Conservation (phyloP, 1,140 invertebrate genomes). For the Drosophila burlai region DNA sequence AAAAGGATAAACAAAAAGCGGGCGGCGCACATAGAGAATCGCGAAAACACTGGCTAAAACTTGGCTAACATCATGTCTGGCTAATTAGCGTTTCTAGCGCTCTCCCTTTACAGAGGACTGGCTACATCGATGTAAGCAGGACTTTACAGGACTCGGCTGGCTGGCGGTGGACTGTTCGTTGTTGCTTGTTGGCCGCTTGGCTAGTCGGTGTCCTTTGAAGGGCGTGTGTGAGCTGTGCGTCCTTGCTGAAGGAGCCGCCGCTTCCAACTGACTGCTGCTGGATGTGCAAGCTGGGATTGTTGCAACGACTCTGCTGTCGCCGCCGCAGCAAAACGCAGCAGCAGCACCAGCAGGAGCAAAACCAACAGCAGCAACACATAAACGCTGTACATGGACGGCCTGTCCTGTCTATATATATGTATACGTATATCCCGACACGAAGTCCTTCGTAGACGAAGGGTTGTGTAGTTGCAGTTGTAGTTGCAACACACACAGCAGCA, state of each 20-base stretch:
- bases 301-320: conserved; percentile 55
- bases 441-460: conserved; percentile 68
- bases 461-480: conserved; percentile 72
- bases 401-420: conserved; percentile 39
- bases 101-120: conserved; percentile 38
- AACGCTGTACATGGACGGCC: conserved; percentile 40
- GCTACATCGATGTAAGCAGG: conserved; percentile 64
- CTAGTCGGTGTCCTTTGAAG: conserved; percentile 35
- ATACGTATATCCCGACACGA: conserved; percentile 60
- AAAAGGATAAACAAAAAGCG: conserved; percentile 23
- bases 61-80: conserved; percentile 49
- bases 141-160: conserved; percentile 64
- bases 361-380: conserved; percentile 63
- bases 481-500: conserved; percentile 60
- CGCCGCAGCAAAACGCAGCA: conserved; percentile 57
- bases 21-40: conserved; percentile 25
- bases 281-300: conserved; percentile 78
- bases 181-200: conserved; percentile 15
- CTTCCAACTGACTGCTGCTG: conserved; percentile 77
- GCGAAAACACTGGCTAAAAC: conserved; percentile 33
- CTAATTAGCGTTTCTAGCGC: conserved; percentile 50
- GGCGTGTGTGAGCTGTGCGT: conserved; percentile 67
- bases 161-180: conserved; percentile 9
- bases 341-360: conserved; percentile 41
- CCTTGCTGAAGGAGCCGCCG: conserved; percentile 81